Evolutionary conservation across 2,113 vertebrate genomes (phyloP).

Genomic region (Benitochromis conjunctus): DNA sequence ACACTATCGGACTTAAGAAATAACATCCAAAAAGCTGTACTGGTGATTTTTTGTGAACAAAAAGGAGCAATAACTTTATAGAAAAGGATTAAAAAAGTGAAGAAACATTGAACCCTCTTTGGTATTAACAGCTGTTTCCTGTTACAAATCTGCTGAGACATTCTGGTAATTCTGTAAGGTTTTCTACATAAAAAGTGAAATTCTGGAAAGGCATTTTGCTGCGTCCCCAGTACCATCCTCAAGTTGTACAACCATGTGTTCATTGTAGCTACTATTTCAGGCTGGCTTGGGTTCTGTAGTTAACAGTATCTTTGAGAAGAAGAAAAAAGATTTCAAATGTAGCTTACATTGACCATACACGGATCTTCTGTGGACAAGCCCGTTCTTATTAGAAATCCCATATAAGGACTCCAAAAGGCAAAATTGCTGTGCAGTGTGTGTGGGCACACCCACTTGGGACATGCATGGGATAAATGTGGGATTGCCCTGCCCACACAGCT

Average conservation of each 20-base stretch:
- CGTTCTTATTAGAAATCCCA: background rate
- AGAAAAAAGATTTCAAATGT: background rate
- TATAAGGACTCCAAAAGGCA: background rate
- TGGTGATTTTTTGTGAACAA: background rate
- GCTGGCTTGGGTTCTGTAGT: background rate
- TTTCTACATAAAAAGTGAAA: background rate
- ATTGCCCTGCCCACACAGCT: background rate
- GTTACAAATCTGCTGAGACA: rapidly evolving
- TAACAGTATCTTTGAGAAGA: background rate
- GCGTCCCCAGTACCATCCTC: background rate
- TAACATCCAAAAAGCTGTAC: background rate
- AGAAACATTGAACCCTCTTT: background rate
- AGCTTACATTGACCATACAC: background rate
- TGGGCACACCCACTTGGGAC: background rate
- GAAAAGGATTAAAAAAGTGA: rapidly evolving
- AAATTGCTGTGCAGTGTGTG: background rate
- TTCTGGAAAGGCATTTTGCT: background rate
- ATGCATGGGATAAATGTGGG: background rate
- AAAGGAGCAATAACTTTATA: background rate
- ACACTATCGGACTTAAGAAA: background rate
- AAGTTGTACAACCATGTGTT: background rate
- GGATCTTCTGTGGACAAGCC: background rate
- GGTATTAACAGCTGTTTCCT: background rate
- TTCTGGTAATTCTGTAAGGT: background rate
- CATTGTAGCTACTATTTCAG: background rate